Conservation (phyloP, 2,888 invertebrate species). For the Cantharis flavilabris region DNA sequence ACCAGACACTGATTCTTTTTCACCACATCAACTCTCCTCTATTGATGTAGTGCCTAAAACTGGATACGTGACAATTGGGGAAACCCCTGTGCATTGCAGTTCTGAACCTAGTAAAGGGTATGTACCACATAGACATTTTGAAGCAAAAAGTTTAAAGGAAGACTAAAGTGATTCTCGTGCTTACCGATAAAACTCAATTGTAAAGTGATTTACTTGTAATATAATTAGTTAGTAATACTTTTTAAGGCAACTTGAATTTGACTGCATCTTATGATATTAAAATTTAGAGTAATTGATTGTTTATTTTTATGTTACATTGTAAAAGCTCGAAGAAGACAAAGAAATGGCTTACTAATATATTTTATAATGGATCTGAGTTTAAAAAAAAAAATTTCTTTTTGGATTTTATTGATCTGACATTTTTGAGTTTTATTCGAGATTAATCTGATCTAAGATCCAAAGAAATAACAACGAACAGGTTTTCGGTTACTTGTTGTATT, state of each 20-base stretch:
- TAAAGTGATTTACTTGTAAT: conserved; percentile 3
- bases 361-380: not conserved
- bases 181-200: conserved; percentile 3
- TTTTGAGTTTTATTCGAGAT: not conserved
- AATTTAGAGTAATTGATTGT: not conserved
- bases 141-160: conserved; percentile 47
- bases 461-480: not conserved
- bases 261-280: conserved; percentile 19
- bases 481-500: not conserved
- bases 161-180: conserved; percentile 37
- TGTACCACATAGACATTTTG: conserved; percentile 48
- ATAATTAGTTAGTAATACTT: not conserved
- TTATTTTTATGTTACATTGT: not conserved
- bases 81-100: conserved; percentile 31
- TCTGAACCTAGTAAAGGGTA: conserved; percentile 31
- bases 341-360: not conserved
- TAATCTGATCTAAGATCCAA: not conserved
- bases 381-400: not conserved
- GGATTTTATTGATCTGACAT: not conserved
- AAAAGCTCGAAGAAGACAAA: not conserved
- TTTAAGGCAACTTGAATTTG: conserved; percentile 16
- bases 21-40: conserved; percentile 35
- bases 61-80: conserved; percentile 45
- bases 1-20: conserved; percentile 14
- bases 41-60: conserved; percentile 31